Conservation (phyloP, 1,140 invertebrate species). For the Drosophila carrolli region DNA sequence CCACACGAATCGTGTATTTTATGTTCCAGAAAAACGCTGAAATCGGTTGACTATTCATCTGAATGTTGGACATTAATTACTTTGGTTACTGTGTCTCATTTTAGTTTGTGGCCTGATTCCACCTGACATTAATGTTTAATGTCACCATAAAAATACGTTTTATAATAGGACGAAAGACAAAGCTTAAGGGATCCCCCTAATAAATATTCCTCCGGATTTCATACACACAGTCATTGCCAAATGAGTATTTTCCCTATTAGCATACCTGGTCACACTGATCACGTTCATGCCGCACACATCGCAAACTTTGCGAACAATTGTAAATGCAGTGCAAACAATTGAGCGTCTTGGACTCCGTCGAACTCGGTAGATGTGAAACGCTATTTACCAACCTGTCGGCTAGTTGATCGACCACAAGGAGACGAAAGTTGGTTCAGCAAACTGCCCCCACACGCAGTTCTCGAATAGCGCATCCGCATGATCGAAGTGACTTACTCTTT, state of each 20-base stretch:
- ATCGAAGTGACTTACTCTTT: slow-evolving; percentile 27
- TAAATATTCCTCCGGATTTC: background rate
- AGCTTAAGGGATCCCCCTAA: background rate
- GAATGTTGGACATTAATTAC: too few species aligned
- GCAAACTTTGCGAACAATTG: background rate
- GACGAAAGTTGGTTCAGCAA: too few species aligned
- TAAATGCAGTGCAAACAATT: background rate
- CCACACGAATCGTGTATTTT: too few species aligned
- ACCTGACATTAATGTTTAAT: too few species aligned
- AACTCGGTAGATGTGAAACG: background rate
- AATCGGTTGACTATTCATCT: too few species aligned
- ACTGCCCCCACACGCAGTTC: background rate
- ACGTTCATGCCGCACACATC: slow-evolving; percentile 11
- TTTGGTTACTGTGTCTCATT: too few species aligned
- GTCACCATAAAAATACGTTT: too few species aligned
- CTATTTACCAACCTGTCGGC: too few species aligned
- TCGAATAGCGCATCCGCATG: slow-evolving; percentile 4
- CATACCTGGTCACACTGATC: background rate
- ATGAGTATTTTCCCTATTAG: background rate
- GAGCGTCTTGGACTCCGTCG: background rate
- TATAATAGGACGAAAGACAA: background rate
- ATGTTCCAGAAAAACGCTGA: too few species aligned
- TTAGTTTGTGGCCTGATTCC: too few species aligned
- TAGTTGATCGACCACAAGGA: too few species aligned
- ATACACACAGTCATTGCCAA: background rate